A percentile compares a stretch with the other conserved stretches of the same genome.
These are phyloP conservation scores for Siderastrea radians DNA, from an alignment of 92 coral and sea anemone species.

Conservation along the genomic window DNA sequence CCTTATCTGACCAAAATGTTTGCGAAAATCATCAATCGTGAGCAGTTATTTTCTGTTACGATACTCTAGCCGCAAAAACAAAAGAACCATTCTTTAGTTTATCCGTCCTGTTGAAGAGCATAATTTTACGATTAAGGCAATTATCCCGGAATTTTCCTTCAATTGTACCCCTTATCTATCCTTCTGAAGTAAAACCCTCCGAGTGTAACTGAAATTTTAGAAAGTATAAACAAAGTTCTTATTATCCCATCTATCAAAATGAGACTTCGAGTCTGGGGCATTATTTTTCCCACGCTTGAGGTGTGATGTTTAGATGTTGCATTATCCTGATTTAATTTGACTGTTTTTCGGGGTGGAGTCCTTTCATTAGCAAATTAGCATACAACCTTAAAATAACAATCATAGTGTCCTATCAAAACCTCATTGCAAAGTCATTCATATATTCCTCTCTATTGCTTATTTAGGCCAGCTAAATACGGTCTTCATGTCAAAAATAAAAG, in stretches of 20 bases:
- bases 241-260: conserved; percentile 31
- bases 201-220: neutral
- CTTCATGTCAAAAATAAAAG: neutral
- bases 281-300: conserved; percentile 40
- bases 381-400: neutral
- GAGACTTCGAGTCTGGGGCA: neutral
- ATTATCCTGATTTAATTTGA: neutral
- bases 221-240: neutral
- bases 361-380: conserved; percentile 5
- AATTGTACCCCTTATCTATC: neutral
- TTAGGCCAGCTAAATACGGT: too few relatives aligned
- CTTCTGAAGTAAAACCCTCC: neutral
- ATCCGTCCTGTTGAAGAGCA: neutral
- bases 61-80: neutral
- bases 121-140: neutral
- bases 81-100: neutral
- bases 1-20: neutral
- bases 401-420: neutral
- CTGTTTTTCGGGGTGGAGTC: conserved; percentile 18
- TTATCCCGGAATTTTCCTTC: neutral
- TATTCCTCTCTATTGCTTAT: too few relatives aligned
- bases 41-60: neutral
- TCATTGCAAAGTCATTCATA: neutral
- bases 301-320: neutral
- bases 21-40: neutral